phyloP scores from a whole-genome alignment of 2,797 vertebrate genomes.

The Vireo griseus region DNA sequence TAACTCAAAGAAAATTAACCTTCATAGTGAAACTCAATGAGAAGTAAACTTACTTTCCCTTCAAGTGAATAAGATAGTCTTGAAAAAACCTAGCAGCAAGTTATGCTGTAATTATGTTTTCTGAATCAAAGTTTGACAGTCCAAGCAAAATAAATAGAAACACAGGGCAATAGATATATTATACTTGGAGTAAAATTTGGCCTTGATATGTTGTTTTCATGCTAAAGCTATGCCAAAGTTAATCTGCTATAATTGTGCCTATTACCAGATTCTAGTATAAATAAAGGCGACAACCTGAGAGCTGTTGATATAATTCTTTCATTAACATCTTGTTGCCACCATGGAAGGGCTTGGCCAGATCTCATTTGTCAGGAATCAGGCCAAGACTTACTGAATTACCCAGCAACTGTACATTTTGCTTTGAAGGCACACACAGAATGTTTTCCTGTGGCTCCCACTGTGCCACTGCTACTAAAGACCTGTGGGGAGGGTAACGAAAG shows the following conservation, averaged over 20 bases:
- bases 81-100: neutral
- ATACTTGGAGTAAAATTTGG: constrained; percentile 13
- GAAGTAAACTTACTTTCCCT: neutral
- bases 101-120: neutral
- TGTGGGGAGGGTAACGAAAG: neutral
- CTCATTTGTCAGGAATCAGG: neutral
- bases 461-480: neutral
- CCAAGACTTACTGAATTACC: constrained; percentile 29
- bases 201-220: neutral
- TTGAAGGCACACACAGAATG: neutral
- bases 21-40: neutral
- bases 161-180: neutral
- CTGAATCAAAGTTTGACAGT: constrained; percentile 23
- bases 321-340: neutral
- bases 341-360: neutral
- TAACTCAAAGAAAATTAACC: constrained; percentile 31
- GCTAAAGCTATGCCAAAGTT: neutral
- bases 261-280: constrained; percentile 1
- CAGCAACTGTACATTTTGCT: neutral
- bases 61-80: neutral
- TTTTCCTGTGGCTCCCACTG: neutral
- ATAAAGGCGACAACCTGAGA: constrained; percentile 7
- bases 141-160: constrained; percentile 47
- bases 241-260: constrained; percentile 18
- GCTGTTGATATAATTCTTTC: constrained; percentile 28